Conservation (phyloP, 2,113 vertebrate species). For the Cyanistes caeruleus region DNA sequence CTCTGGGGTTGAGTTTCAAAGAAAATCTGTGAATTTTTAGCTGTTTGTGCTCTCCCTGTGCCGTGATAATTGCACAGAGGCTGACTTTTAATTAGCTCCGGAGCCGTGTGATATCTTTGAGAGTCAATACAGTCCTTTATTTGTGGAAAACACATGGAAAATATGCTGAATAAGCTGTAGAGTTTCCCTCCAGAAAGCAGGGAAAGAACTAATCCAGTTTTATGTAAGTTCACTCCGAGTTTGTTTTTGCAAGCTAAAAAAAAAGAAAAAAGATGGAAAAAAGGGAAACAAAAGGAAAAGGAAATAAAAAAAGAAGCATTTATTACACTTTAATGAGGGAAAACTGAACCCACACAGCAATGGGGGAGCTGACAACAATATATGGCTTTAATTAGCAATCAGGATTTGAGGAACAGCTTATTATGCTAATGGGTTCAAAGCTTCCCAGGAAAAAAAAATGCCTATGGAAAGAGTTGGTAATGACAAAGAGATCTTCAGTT, state of each 20-base stretch:
- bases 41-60: neutral
- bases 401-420: conserved; percentile 61
- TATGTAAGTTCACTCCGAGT: neutral
- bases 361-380: conserved; percentile 61
- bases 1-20: conserved; percentile 35
- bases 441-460: conserved; percentile 35
- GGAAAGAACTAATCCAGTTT: neutral
- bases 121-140: neutral
- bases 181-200: neutral
- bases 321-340: conserved; percentile 63
- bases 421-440: conserved; percentile 59
- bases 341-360: conserved; percentile 21
- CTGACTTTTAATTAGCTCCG: conserved; percentile 32
- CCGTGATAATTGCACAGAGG: neutral
- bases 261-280: neutral
- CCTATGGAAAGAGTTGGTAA: conserved; percentile 51
- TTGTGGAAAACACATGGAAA: neutral
- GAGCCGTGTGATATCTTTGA: neutral
- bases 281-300: neutral
- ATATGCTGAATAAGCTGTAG: neutral
- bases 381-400: conserved; percentile 70
- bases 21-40: neutral
- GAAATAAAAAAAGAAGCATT: neutral
- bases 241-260: conserved; percentile 1
- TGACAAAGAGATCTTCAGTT: conserved; percentile 52